Evolutionary conservation across 1,140 invertebrate genomes (phyloP).

Genomic region (Matsumurasca onukii): DNA sequence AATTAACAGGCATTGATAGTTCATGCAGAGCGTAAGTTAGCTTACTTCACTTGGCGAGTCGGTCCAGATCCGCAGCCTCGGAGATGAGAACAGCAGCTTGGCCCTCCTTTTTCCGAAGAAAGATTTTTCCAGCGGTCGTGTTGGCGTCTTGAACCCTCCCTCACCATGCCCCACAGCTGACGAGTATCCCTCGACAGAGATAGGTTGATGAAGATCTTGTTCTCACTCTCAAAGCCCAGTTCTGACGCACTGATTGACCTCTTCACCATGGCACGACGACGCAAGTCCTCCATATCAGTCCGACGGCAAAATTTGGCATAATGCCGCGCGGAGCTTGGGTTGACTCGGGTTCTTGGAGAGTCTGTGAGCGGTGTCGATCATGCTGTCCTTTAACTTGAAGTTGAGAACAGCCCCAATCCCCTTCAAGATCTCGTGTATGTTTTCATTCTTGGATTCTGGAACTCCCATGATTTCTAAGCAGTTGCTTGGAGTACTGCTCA

Average conservation of each 20-base stretch:
- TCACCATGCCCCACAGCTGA: not conserved
- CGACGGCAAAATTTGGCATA: not conserved
- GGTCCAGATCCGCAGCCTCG: not conserved
- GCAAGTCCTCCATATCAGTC: conserved; percentile 2
- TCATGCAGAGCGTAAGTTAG: not conserved
- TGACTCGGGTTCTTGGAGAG: not conserved
- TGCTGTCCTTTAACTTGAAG: not conserved
- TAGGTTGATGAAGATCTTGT: not conserved
- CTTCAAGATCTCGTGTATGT: not conserved
- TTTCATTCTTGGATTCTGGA: not conserved
- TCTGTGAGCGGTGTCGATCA: not conserved
- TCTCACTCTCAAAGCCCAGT: not conserved
- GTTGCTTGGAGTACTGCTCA: conserved; percentile 6
- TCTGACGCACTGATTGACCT: not conserved
- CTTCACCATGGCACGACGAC: not conserved
- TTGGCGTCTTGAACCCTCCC: not conserved
- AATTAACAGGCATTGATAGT: not conserved
- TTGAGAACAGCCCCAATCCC: not conserved
- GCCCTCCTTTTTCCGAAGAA: not conserved
- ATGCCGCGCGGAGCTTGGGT: not conserved
- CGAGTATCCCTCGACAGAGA: not conserved
- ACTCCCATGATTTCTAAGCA: not conserved
- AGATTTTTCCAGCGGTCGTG: not conserved
- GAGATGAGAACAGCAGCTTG: not conserved
- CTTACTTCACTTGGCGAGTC: not conserved